Percentiles rank a stretch among this genome's conserved stretches.
These are phyloP conservation scores for Pseudorhombus dupliciocellatus DNA, from an alignment of 2,113 vertebrate species.

Conservation along the genomic window DNA sequence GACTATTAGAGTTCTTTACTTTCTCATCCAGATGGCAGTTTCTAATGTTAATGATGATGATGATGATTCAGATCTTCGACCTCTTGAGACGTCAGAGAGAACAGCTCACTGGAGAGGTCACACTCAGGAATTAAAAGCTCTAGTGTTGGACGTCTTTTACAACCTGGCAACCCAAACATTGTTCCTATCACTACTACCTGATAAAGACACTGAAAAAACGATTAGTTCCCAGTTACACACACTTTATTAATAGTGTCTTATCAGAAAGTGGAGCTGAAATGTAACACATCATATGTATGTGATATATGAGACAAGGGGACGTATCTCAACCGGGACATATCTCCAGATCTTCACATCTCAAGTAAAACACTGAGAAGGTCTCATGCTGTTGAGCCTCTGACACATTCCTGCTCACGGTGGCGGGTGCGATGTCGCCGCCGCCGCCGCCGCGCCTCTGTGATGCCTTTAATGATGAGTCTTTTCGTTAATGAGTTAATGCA, in stretches of 20 bases:
- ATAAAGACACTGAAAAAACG: constrained; percentile 1
- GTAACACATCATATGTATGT: not conserved
- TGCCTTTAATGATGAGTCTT: constrained; percentile 91
- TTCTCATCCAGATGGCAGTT: not conserved
- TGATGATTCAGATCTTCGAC: not conserved
- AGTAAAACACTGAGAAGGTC: constrained; percentile 28
- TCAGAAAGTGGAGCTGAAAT: not conserved
- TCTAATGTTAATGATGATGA: not conserved
- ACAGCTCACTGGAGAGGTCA: not conserved
- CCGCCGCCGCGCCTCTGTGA: constrained; percentile 52
- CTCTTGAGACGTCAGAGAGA: no score
- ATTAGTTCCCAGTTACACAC: not conserved
- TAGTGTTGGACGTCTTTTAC: not conserved
- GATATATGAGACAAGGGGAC: not conserved
- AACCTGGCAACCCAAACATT: constrained; percentile 7
- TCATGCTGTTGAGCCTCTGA: constrained; percentile 32
- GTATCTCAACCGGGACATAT: not conserved
- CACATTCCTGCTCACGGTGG: constrained; percentile 67
- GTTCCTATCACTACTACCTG: not conserved
- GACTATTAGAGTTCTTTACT: not conserved
- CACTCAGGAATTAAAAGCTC: not conserved
- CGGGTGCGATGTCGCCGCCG: constrained; percentile 51
- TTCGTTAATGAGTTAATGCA: constrained; percentile 98
- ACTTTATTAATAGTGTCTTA: not conserved
- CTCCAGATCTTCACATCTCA: constrained; percentile 28